These are phyloP conservation scores for Panzeria rudis DNA, from an alignment of 2,888 invertebrate genomes.

Conservation along the genomic window DNA sequence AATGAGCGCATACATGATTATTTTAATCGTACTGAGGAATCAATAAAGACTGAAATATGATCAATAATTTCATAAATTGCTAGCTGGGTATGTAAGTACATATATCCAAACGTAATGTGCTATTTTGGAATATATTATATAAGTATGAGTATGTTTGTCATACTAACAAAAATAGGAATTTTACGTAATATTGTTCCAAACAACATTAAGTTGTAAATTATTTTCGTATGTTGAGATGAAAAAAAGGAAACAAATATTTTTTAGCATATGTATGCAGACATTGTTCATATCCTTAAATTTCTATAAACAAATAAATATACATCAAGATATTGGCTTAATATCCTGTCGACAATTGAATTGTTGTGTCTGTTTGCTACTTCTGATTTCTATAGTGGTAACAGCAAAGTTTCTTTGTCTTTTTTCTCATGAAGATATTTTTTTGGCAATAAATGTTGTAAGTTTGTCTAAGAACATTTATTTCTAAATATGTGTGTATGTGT, in stretches of 20 bases:
- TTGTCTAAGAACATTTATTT: slow-evolving; percentile 21
- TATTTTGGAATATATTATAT: background rate
- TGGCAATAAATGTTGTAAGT: slow-evolving; percentile 15
- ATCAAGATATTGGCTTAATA: slow-evolving; percentile 63
- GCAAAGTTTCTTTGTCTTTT: background rate
- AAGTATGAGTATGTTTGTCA: background rate
- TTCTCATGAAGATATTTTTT: background rate
- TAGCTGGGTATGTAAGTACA: too few species aligned
- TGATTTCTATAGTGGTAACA: background rate
- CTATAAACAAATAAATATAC: background rate
- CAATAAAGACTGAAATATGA: too few species aligned
- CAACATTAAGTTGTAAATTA: slow-evolving; percentile 6
- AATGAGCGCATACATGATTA: too few species aligned
- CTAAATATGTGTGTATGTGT: background rate
- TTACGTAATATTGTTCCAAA: slow-evolving; percentile 10
- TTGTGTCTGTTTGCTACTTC: slow-evolving; percentile 36
- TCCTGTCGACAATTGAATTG: slow-evolving; percentile 70
- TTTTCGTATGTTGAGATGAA: slow-evolving; percentile 1
- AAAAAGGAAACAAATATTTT: background rate
- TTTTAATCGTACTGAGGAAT: too few species aligned
- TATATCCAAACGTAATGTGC: too few species aligned
- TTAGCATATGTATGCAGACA: background rate
- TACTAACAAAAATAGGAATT: background rate
- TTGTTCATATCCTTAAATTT: background rate
- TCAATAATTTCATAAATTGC: too few species aligned